Percentiles rank a stretch among this genome's conserved stretches.
phyloP scores from a whole-genome alignment of 2,113 vertebrate genomes.

The Cephalopholis sonnerati region DNA sequence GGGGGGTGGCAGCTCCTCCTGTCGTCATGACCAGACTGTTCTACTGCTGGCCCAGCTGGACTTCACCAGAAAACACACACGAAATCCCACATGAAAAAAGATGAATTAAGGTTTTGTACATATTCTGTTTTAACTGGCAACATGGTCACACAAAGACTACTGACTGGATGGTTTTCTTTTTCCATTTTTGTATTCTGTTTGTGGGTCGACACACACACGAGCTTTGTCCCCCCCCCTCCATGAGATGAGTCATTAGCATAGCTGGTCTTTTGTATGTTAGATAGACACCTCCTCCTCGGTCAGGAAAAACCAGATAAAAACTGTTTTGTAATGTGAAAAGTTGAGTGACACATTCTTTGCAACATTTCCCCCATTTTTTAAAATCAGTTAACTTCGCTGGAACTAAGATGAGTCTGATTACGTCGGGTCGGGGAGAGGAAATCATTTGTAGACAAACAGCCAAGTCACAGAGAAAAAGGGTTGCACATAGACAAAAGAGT shows the following conservation, averaged over 20 bases:
- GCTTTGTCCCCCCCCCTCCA: slow-evolving; percentile 79
- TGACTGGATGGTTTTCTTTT: slow-evolving; percentile 92
- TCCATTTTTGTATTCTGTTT: slow-evolving; percentile 88
- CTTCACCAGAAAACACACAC: slow-evolving; percentile 71
- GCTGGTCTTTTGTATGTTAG: slow-evolving; percentile 93
- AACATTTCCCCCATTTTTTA: slow-evolving; percentile 49
- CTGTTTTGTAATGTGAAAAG: slow-evolving; percentile 92
- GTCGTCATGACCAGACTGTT: slow-evolving; percentile 86
- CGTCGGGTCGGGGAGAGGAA: slow-evolving; percentile 79
- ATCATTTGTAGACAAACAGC: slow-evolving; percentile 84
- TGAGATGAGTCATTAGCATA: slow-evolving; percentile 89
- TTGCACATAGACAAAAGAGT: slow-evolving; percentile 99
- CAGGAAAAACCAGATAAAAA: slow-evolving; percentile 71
- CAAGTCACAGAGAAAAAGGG: slow-evolving; percentile 94
- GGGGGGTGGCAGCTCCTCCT: slow-evolving; percentile 87
- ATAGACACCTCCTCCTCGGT: slow-evolving; percentile 86
- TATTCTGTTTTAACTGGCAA: slow-evolving; percentile 95
- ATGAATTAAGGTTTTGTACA: slow-evolving; percentile 91
- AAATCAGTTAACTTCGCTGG: slow-evolving; percentile 86
- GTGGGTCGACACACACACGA: slow-evolving; percentile 84
- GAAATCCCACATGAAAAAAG: slow-evolving; percentile 68
- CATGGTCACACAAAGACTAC: slow-evolving; percentile 95
- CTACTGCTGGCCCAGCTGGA: slow-evolving; percentile 90
- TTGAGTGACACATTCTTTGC: slow-evolving; percentile 85
- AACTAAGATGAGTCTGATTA: slow-evolving; percentile 86